These are phyloP conservation scores for Dendrolimus houi DNA, from an alignment of 2,888 invertebrate genomes.

Conservation along the genomic window DNA sequence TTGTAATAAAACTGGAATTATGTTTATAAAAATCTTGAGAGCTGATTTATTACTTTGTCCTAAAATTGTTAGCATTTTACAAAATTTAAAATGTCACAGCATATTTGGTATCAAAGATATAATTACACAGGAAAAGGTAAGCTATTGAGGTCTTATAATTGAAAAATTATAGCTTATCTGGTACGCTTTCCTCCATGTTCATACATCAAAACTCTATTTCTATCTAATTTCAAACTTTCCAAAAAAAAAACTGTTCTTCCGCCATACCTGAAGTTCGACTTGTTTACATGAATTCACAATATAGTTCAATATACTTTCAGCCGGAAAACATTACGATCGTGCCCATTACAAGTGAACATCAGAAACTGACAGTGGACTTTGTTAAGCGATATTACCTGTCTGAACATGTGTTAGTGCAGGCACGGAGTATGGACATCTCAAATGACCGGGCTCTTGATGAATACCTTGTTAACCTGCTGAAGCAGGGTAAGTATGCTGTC, in stretches of 20 bases:
- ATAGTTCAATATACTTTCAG: constrained; percentile 22
- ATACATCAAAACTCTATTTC: too few species aligned
- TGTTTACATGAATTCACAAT: too few species aligned
- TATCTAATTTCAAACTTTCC: too few species aligned
- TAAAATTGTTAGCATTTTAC: background rate
- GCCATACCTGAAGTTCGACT: too few species aligned
- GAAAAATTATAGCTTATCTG: too few species aligned
- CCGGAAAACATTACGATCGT: constrained; percentile 30
- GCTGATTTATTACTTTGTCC: background rate
- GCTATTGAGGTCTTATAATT: background rate
- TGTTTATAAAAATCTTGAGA: background rate
- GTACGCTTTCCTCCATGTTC: too few species aligned
- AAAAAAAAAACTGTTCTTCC: too few species aligned
- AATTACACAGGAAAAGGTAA: constrained; percentile 48
- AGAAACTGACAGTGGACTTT: constrained; percentile 33
- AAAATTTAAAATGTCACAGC: constrained; percentile 35
- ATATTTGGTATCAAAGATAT: constrained; percentile 53
- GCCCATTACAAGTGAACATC: constrained; percentile 28
- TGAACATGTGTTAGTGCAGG: constrained; percentile 53
- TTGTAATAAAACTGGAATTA: background rate
- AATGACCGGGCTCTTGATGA: constrained; percentile 55
- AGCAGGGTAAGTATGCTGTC: constrained; percentile 38
- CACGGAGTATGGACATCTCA: constrained; percentile 39
- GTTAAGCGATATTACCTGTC: constrained; percentile 45
- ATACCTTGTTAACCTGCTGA: constrained; percentile 44